A percentile compares a stretch with the other conserved stretches of the same genome.
Evolutionary conservation across 37 sponge, comb jelly and placozoan genomes (phyloP).

Genomic region (Halichondria panicea): DNA sequence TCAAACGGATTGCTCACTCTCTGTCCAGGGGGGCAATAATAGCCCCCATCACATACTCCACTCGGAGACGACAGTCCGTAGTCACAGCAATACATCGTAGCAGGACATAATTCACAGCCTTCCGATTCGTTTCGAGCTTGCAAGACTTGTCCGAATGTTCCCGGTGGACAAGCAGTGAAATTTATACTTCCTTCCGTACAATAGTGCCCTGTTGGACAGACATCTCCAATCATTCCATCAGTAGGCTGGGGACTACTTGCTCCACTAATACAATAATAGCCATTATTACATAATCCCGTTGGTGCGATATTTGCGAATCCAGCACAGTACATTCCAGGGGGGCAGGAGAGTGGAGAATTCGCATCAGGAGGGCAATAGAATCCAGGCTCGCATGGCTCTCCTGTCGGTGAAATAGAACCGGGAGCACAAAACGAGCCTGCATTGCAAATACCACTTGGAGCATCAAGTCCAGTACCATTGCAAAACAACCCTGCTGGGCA

Average conservation of each 20-base stretch:
- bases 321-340: not conserved
- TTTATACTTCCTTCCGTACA: not conserved
- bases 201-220: not conserved
- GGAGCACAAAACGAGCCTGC: not conserved
- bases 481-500: too few species aligned
- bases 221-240: not conserved
- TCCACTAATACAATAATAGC: too few species aligned
- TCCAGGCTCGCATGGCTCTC: too few species aligned
- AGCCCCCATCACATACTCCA: not conserved
- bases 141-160: not conserved
- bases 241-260: not conserved
- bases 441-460: not conserved
- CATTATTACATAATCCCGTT: too few species aligned
- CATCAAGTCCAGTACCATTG: too few species aligned
- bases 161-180: not conserved
- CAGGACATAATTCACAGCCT: not conserved
- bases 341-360: not conserved
- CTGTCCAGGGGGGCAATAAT: constrained; percentile 2
- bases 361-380: not conserved
- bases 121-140: not conserved
- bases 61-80: constrained; percentile 3
- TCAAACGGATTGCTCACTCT: not conserved
- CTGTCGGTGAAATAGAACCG: not conserved
- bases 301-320: too few species aligned
- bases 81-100: not conserved